Evolutionary conservation across 1,140 invertebrate genomes (phyloP).

Genomic region (Lutraria rhynchaena): DNA sequence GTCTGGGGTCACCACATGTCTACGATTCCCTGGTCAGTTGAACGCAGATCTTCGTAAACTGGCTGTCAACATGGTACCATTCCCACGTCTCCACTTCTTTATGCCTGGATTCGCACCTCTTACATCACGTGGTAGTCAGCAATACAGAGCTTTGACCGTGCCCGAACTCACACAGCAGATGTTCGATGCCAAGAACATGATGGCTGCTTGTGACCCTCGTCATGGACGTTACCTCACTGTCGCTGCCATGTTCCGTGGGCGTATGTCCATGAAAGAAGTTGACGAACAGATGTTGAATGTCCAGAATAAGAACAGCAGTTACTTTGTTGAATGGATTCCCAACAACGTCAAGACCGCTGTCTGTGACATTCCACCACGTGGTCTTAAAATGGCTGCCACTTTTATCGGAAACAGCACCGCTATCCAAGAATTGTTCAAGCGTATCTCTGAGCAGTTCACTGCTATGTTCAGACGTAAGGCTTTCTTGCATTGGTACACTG

Average conservation of each 20-base stretch:
- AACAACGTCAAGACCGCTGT: conserved; percentile 92
- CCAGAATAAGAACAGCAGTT: conserved; percentile 93
- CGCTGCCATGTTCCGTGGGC: conserved; percentile 95
- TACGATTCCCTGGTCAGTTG: too few species aligned
- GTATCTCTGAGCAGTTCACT: conserved; percentile 86
- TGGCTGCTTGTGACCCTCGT: conserved; percentile 88
- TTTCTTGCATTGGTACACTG: conserved; percentile 92
- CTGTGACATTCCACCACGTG: conserved; percentile 95
- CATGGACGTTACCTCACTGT: conserved; percentile 92
- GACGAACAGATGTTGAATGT: conserved; percentile 89
- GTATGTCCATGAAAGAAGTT: conserved; percentile 98
- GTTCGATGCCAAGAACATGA: conserved; percentile 90
- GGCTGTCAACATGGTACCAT: too few species aligned
- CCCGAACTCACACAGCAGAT: conserved; percentile 86
- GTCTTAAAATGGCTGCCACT: conserved; percentile 95
- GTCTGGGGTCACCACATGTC: too few species aligned
- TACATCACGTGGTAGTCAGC: conserved; percentile 84
- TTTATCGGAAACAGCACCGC: conserved; percentile 88
- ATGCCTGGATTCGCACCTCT: conserved; percentile 91
- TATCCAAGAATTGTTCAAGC: conserved; percentile 91
- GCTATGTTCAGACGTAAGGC: conserved; percentile 90
- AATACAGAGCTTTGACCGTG: conserved; percentile 84
- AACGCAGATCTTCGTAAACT: too few species aligned
- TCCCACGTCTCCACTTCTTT: conserved; percentile 91
- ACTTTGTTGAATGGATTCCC: conserved; percentile 89